These are phyloP conservation scores for Rafetus swinhoei DNA, from an alignment of 2,113 vertebrate genomes.

Conservation along the genomic window DNA sequence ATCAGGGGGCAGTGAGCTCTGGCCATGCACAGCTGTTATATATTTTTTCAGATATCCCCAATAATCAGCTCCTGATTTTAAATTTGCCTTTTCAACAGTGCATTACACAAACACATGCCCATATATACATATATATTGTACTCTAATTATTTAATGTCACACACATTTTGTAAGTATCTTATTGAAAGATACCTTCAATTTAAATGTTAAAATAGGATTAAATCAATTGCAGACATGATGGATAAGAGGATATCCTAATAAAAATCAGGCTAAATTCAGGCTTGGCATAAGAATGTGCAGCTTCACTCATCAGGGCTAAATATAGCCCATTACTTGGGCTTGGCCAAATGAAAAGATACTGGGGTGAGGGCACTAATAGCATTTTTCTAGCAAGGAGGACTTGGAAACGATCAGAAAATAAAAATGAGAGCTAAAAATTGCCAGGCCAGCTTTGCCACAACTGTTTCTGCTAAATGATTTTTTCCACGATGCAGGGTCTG, in stretches of 20 bases:
- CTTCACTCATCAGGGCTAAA: slow-evolving; percentile 6
- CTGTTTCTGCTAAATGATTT: slow-evolving; percentile 6
- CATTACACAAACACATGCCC: not conserved
- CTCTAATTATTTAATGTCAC: not conserved
- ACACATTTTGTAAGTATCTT: not conserved
- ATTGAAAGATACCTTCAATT: not conserved
- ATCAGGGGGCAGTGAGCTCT: not conserved
- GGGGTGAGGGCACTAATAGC: not conserved
- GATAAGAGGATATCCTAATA: not conserved
- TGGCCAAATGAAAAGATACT: not conserved
- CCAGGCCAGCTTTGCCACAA: rapidly evolving
- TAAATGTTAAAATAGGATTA: not conserved
- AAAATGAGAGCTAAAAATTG: not conserved
- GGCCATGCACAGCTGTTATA: not conserved
- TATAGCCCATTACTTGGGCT: not conserved
- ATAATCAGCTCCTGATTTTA: not conserved
- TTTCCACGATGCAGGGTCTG: not conserved
- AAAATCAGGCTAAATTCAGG: not conserved
- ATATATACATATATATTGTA: not conserved
- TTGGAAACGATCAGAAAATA: not conserved
- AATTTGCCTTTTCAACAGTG: not conserved
- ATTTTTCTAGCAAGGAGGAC: not conserved
- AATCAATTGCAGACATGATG: not conserved
- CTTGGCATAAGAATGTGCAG: not conserved
- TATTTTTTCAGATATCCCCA: not conserved